Evolutionary conservation across 1,140 invertebrate genomes (phyloP).

Genomic region (Coelopa frigida): DNA sequence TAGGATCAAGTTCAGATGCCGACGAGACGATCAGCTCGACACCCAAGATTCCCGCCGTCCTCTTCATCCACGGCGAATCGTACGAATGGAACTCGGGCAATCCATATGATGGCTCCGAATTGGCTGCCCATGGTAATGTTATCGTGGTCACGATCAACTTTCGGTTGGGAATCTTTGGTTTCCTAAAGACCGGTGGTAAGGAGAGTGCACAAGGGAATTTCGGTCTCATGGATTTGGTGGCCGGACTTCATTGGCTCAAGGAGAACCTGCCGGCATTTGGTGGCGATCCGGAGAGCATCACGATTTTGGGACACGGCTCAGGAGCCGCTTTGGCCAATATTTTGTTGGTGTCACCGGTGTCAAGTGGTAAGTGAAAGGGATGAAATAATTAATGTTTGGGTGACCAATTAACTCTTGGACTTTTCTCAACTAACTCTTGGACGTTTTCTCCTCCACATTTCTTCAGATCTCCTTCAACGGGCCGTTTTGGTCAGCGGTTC

Average conservation of each 20-base stretch:
- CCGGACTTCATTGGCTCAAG: constrained; percentile 85
- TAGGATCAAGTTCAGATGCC: constrained; percentile 8
- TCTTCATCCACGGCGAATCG: constrained; percentile 91
- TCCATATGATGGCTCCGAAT: constrained; percentile 85
- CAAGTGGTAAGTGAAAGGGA: constrained; percentile 63
- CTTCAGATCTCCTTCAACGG: constrained; percentile 80
- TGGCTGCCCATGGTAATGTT: constrained; percentile 83
- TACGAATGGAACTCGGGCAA: constrained; percentile 92
- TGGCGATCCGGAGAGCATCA: constrained; percentile 80
- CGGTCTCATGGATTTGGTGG: constrained; percentile 88
- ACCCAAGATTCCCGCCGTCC: constrained; percentile 58
- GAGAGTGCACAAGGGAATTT: constrained; percentile 87
- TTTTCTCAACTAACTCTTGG: background rate
- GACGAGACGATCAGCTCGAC: constrained; percentile 1
- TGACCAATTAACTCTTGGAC: background rate
- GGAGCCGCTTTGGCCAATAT: constrained; percentile 91
- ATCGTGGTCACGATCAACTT: constrained; percentile 97
- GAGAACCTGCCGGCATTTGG: constrained; percentile 87
- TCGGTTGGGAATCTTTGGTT: constrained; percentile 93
- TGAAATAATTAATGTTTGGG: background rate
- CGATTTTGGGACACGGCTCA: constrained; percentile 86
- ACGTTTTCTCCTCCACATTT: constrained; percentile 4
- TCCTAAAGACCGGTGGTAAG: constrained; percentile 80
- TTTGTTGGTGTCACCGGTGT: constrained; percentile 86
- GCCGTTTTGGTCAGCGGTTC: constrained; percentile 90